Conservation (phyloP, 2,113 vertebrate species). For the Petrocephalus microphthalmus region DNA sequence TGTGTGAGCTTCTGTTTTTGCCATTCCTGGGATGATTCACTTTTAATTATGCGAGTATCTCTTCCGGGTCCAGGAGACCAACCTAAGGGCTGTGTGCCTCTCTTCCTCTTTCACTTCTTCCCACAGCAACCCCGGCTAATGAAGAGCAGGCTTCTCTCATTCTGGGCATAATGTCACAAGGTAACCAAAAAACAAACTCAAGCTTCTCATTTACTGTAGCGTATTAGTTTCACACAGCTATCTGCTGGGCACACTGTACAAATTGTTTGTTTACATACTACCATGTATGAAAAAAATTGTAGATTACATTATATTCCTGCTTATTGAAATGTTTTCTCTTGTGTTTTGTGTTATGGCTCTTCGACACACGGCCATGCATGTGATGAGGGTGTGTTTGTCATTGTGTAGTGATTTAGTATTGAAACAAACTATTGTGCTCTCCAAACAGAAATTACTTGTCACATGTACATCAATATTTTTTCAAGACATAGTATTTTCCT, state of each 20-base stretch:
- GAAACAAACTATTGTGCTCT: neutral
- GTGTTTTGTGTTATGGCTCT: neutral
- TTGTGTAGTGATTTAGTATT: neutral
- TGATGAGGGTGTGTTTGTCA: neutral
- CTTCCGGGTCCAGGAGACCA: constrained; percentile 41
- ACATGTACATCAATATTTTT: neutral
- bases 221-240: neutral
- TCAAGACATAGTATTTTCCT: neutral
- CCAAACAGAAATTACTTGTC: neutral
- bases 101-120: constrained; percentile 38
- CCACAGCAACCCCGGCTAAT: neutral
- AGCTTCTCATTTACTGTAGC: neutral
- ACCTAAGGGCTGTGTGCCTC: constrained; percentile 35
- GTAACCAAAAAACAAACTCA: constrained; percentile 21
- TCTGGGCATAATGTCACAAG: constrained; percentile 24
- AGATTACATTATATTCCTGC: neutral
- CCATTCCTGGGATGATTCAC: neutral
- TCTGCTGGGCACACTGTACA: neutral
- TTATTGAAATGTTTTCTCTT: neutral
- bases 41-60: neutral
- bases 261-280: neutral
- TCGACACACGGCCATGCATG: neutral
- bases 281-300: neutral
- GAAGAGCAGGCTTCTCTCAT: neutral
- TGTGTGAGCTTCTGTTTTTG: neutral